A percentile compares a stretch with the other conserved stretches of the same genome.
These are phyloP conservation scores for Zaprionus lineosus DNA, from an alignment of 2,888 invertebrate genomes.

Conservation along the genomic window DNA sequence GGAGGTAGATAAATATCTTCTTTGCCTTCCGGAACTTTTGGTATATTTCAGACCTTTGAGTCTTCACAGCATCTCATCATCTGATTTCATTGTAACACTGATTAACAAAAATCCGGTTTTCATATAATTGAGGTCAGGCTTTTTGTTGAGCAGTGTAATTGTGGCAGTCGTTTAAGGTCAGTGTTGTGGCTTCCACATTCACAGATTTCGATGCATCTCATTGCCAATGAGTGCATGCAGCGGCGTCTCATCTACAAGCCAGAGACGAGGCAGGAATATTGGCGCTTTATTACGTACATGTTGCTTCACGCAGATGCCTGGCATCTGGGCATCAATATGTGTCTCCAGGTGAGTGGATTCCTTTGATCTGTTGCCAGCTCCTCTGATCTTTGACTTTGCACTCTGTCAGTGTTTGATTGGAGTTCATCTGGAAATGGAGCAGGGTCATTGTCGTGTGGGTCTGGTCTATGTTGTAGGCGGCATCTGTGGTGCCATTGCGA, in stretches of 20 bases:
- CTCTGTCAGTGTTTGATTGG: slow-evolving; percentile 67
- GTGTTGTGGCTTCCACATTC: slow-evolving; percentile 9
- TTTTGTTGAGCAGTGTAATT: slow-evolving; percentile 28
- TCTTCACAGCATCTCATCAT: too few relatives aligned
- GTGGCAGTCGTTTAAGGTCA: slow-evolving; percentile 24
- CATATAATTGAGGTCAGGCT: too few relatives aligned
- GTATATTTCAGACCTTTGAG: too few relatives aligned
- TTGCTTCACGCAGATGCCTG: slow-evolving; percentile 89
- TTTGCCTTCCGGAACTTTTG: too few relatives aligned
- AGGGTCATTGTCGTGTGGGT: slow-evolving; percentile 88
- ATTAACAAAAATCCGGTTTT: too few relatives aligned
- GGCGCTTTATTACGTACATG: slow-evolving; percentile 92
- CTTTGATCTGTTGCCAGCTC: background rate
- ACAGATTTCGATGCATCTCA: slow-evolving; percentile 66
- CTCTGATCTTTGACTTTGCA: background rate
- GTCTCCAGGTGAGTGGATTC: slow-evolving; percentile 85
- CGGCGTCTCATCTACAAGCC: slow-evolving; percentile 70
- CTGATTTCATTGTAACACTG: too few relatives aligned
- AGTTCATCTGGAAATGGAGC: slow-evolving; percentile 87
- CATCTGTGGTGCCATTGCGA: slow-evolving; percentile 89
- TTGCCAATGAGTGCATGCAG: slow-evolving; percentile 63
- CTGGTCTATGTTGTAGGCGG: slow-evolving; percentile 90
- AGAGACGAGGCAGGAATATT: slow-evolving; percentile 80
- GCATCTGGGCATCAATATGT: slow-evolving; percentile 90
- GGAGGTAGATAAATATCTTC: too few relatives aligned